Conservation (phyloP, 2,113 vertebrate species). For the Sapajus apella region DNA sequence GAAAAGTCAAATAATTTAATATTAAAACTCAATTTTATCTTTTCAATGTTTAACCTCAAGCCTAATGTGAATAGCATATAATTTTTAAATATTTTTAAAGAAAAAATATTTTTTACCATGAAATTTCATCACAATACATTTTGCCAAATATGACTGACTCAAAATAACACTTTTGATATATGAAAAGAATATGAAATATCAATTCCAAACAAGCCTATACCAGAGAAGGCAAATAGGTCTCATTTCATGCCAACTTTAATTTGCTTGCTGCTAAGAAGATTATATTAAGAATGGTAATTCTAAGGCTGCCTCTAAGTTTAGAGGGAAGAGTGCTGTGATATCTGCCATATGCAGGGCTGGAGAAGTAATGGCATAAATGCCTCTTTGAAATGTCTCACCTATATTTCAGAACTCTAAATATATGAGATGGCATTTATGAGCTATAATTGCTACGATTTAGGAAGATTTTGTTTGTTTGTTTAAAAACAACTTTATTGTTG, state of each 20-base stretch:
- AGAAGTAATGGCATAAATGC: neutral
- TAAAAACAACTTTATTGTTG: slow-evolving; percentile 37
- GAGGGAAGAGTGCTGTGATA: neutral
- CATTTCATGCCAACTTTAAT: neutral
- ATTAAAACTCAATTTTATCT: slow-evolving; percentile 30
- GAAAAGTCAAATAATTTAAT: slow-evolving; percentile 35
- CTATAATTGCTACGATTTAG: neutral
- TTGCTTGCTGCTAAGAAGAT: neutral
- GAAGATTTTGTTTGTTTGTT: neutral
- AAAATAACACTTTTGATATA: slow-evolving; percentile 34
- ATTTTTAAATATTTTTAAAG: slow-evolving; percentile 12
- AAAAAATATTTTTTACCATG: neutral
- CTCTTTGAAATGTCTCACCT: neutral
- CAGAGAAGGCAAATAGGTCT: neutral
- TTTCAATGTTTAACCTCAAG: slow-evolving; percentile 49
- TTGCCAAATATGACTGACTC: neutral
- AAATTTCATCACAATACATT: slow-evolving; percentile 16
- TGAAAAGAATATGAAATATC: slow-evolving; percentile 28
- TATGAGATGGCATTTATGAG: neutral
- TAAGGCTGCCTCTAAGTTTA: neutral
- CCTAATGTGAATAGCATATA: neutral
- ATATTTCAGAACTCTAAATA: neutral
- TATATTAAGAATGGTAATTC: neutral
- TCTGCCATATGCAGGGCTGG: neutral
- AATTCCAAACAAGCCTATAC: slow-evolving; percentile 21